Percentiles rank a stretch among this genome's conserved stretches.
These are phyloP conservation scores for Rhinella marina DNA, from an alignment of 2,797 vertebrate species.

Conservation along the genomic window DNA sequence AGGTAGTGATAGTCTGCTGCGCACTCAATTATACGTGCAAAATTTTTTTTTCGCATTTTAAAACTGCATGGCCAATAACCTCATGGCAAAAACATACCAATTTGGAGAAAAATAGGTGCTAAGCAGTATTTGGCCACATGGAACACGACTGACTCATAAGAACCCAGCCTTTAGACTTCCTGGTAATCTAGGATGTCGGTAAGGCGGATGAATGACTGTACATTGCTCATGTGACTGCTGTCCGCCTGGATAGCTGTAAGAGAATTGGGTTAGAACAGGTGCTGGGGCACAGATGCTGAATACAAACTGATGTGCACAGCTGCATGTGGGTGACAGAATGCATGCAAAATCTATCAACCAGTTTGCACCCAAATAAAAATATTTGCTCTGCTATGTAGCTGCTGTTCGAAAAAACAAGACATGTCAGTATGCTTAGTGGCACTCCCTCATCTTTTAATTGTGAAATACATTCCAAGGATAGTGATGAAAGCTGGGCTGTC, in stretches of 20 bases:
- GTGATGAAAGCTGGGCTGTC: not conserved
- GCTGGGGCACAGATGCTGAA: constrained; percentile 26
- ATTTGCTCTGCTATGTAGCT: constrained; percentile 26
- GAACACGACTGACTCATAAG: too few species aligned
- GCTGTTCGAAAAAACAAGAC: not conserved
- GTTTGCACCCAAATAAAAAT: constrained; percentile 47
- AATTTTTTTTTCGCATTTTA: too few species aligned
- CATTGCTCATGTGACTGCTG: constrained; percentile 5
- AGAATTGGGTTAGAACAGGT: constrained; percentile 39
- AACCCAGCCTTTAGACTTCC: not conserved
- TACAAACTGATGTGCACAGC: constrained; percentile 35
- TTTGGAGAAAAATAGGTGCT: too few species aligned
- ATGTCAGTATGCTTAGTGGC: too few species aligned
- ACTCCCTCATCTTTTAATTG: not conserved
- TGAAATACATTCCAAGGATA: not conserved
- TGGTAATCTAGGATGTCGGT: not conserved
- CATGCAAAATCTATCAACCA: constrained; percentile 31
- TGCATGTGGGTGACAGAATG: constrained; percentile 48
- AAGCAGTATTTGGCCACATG: too few species aligned
- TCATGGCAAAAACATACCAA: too few species aligned
- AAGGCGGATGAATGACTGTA: not conserved
- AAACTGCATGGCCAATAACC: too few species aligned
- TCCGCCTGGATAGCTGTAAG: not conserved
- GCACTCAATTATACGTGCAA: too few species aligned
- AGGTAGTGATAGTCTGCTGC: too few species aligned